Evolutionary conservation across 2,113 vertebrate genomes (phyloP).

Genomic region (Sinocyclocheilus maitianheensis): DNA sequence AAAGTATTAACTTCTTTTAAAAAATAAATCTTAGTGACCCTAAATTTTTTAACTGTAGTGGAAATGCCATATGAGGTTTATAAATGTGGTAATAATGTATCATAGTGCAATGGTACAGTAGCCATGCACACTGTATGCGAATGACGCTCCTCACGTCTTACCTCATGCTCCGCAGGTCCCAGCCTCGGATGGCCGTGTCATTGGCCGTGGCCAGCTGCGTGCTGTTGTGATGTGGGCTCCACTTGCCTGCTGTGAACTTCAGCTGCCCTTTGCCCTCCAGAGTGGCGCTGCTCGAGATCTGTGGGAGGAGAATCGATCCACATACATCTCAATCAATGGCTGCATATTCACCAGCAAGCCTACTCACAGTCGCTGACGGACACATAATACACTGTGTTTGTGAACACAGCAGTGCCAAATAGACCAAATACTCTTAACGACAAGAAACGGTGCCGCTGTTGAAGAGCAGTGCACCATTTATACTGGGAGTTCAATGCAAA

Average conservation of each 20-base stretch:
- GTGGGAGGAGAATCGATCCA: conserved; percentile 46
- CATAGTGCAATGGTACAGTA: no score
- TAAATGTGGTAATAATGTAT: no score
- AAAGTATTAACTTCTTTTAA: no score
- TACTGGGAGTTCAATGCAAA: conserved; percentile 32
- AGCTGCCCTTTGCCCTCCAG: conserved; percentile 97
- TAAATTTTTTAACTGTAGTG: no score
- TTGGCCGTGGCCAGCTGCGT: conserved; percentile 95
- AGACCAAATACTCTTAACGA: no score
- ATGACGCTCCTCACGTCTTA: conserved; percentile 56
- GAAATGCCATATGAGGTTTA: no score
- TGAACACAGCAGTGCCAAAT: no score
- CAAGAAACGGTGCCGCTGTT: no score
- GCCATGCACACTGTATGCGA: not conserved
- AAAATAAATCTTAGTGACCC: no score
- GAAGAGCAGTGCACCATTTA: conserved; percentile 2
- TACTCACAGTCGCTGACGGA: no score
- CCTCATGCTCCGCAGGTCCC: conserved; percentile 97
- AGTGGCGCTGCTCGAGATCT: conserved; percentile 86
- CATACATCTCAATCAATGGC: conserved; percentile 35
- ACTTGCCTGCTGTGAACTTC: conserved; percentile 92
- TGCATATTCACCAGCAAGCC: conserved; percentile 19
- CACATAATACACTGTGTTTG: no score
- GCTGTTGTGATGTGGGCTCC: conserved; percentile 97
- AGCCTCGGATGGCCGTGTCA: conserved; percentile 89